A percentile compares a stretch with the other conserved stretches of the same genome.
phyloP scores from a whole-genome alignment of 1,140 invertebrate genomes.

The Pseudoatta argentina region DNA sequence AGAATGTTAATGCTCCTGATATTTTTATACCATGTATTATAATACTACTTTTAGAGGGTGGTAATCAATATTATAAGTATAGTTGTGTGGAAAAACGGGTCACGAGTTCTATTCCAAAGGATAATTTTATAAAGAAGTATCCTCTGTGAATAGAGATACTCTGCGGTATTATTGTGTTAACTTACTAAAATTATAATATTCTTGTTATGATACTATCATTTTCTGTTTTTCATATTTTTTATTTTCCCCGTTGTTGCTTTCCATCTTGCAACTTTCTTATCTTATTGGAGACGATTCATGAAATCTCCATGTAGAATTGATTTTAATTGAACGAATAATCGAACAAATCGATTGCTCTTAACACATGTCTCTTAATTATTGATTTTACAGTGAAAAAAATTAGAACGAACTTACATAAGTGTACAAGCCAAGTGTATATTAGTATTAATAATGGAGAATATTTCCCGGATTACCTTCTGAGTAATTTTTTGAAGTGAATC shows the following conservation, averaged over 20 bases:
- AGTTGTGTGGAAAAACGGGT: slow-evolving; percentile 38
- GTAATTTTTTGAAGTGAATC: slow-evolving; percentile 39
- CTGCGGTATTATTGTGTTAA: not conserved
- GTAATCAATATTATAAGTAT: slow-evolving; percentile 50
- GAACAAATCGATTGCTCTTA: not conserved
- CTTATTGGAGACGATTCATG: not conserved
- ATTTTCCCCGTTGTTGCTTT: not conserved
- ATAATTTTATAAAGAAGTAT: slow-evolving; percentile 44
- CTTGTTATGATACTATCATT: not conserved
- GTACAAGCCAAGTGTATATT: not conserved
- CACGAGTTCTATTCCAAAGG: slow-evolving; percentile 25
- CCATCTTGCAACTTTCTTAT: not conserved
- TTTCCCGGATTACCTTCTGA: not conserved
- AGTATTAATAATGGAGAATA: not conserved
- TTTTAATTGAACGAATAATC: not conserved
- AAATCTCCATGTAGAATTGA: not conserved
- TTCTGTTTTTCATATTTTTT: not conserved
- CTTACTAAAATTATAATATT: slow-evolving; percentile 10
- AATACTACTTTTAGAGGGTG: slow-evolving; percentile 51
- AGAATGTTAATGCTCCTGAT: slow-evolving; percentile 35
- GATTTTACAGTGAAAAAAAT: not conserved
- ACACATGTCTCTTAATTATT: not conserved
- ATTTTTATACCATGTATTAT: slow-evolving; percentile 49
- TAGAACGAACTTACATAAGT: not conserved
- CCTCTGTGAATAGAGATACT: not conserved